Percentiles rank a stretch among this genome's conserved stretches.
Conservation (phyloP, 2,113 vertebrate species). For the Cnemophilus loriae region DNA sequence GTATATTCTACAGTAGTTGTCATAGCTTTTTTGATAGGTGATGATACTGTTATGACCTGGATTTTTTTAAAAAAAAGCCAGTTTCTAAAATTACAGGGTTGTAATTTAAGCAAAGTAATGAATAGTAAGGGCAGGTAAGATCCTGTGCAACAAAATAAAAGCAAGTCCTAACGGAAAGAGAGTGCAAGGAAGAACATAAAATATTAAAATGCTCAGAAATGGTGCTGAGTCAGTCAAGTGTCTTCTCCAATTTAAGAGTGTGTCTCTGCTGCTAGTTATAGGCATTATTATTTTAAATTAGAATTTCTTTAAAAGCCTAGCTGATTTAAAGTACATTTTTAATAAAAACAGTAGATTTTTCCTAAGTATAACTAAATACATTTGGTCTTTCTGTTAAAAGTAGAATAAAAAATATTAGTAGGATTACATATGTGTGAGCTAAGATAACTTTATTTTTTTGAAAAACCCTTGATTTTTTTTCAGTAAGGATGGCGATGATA, state of each 20-base stretch:
- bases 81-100: neutral
- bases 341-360: neutral
- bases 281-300: neutral
- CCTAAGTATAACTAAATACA: neutral
- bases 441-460: neutral
- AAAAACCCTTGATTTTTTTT: neutral
- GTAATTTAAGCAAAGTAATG: neutral
- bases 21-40: neutral
- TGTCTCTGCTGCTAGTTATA: neutral
- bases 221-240: neutral
- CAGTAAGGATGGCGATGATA: conserved; percentile 90
- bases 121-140: neutral
- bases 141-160: neutral
- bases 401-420: neutral
- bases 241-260: neutral
- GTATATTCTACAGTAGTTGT: neutral
- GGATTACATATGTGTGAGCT: neutral
- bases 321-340: neutral
- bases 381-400: neutral
- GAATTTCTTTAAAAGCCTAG: neutral
- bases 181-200: neutral
- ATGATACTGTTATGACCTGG: neutral
- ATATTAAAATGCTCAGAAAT: neutral
- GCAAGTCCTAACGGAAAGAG: neutral
- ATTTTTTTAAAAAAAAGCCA: neutral